Evolutionary conservation across 35 echinoderm and acorn worm genomes (phyloP), one percentile per base, ranked within the genome.

Genomic region (Chiridota heheva): DNA sequence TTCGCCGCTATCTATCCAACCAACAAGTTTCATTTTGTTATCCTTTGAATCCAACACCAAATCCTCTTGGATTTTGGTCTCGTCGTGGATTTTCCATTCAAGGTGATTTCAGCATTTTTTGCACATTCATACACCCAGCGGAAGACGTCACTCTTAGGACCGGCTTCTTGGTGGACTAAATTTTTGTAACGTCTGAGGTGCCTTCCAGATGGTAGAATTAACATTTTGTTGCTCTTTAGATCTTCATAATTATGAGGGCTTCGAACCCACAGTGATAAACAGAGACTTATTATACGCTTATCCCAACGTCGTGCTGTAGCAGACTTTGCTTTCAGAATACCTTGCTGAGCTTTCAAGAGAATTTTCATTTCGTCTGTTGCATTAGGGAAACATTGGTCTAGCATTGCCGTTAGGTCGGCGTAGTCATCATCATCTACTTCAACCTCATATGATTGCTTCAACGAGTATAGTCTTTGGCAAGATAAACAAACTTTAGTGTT

Each of bases 361-460:
- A 79, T 34, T 79, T 62, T 79, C 76, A 79, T 79, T 20, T 79
- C 48, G 36, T 60, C 76, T 17, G 76, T 20, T 79, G 49, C 67
- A 70, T 2, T 40, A 0, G 31, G 0, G 3, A 40, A 2, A 70
- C 67, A 39, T 29, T 0, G 60, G 60, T 28, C 33, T 31, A 63
- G 33, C 2, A 63, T 63, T n/a, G n/a, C n/a, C n/a, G n/a, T n/a
- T n/a, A n/a, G n/a, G n/a, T n/a, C n/a, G n/a, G n/a, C n/a, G n/a
- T n/a, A n/a, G n/a, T n/a, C n/a, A n/a, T n/a, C n/a, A n/a, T n/a
- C n/a, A n/a, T n/a, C n/a, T n/a, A n/a, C n/a, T n/a, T n/a, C n/a
- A n/a, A n/a, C n/a, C n/a, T n/a, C n/a, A n/a, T n/a, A n/a, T n/a
- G n/a, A n/a, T n/a, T n/a, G n/a, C n/a, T n/a, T n/a, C n/a, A n/a